phyloP scores from a whole-genome alignment of 2,113 vertebrate genomes.

The Philantomba maxwellii region DNA sequence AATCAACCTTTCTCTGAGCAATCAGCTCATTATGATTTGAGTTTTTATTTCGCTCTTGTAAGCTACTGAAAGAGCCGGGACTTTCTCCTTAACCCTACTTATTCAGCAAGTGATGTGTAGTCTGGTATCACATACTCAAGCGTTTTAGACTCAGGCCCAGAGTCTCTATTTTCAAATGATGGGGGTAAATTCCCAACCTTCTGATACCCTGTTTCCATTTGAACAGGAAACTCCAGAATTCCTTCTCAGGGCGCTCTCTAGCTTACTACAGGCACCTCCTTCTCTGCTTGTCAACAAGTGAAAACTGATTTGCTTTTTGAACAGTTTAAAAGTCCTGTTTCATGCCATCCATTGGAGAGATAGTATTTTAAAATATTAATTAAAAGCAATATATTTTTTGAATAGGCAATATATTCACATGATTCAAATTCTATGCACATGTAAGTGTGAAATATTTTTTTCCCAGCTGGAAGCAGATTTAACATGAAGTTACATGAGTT shows the following conservation, averaged over 20 bases:
- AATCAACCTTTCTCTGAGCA: constrained; percentile 40
- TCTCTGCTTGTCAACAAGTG: not conserved
- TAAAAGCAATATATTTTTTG: not conserved
- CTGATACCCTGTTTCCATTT: not conserved
- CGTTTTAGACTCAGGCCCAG: not conserved
- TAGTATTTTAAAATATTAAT: not conserved
- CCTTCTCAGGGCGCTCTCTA: not conserved
- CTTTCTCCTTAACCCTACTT: not conserved
- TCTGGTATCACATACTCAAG: not conserved
- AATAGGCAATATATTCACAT: not conserved
- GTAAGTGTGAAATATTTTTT: not conserved
- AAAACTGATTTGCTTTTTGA: constrained; percentile 7
- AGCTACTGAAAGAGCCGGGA: not conserved
- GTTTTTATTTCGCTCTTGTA: constrained; percentile 40
- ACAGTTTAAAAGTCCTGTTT: not conserved
- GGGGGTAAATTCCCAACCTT: not conserved
- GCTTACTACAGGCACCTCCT: not conserved
- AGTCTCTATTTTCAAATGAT: not conserved
- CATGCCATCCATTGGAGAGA: not conserved
- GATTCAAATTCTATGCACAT: not conserved
- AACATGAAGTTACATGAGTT: not conserved
- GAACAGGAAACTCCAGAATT: not conserved
- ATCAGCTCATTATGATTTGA: constrained; percentile 9
- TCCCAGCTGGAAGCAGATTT: not conserved
- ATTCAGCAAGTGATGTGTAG: not conserved